Evolutionary conservation across 30 jellyfish, hydroid and myxozoan genomes (phyloP).

Genomic region (Pelagia noctiluca): DNA sequence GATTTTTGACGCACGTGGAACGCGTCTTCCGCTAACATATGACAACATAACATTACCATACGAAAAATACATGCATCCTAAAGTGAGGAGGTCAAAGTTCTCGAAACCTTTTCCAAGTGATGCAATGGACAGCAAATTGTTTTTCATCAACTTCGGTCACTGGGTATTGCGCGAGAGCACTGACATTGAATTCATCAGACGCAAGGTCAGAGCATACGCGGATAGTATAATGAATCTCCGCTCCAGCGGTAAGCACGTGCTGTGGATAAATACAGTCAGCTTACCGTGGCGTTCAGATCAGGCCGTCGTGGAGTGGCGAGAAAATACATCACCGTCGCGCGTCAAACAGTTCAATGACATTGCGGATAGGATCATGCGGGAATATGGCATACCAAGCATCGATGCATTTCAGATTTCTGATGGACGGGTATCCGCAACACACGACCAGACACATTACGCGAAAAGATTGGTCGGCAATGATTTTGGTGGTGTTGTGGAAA

Average conservation of each 20-base stretch:
- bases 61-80: slow-evolving; percentile 93
- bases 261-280: slow-evolving; percentile 94
- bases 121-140: slow-evolving; percentile 71
- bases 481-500: slow-evolving; percentile 96
- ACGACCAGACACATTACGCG: slow-evolving; percentile 91
- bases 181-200: slow-evolving; percentile 60
- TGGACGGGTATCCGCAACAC: slow-evolving; percentile 92
- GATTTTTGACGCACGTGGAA: slow-evolving; percentile 98
- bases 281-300: slow-evolving; percentile 95
- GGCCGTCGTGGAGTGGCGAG: slow-evolving; percentile 93
- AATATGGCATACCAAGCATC: slow-evolving; percentile 68
- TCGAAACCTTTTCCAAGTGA: slow-evolving; percentile 90
- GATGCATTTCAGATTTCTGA: slow-evolving; percentile 92
- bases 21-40: slow-evolving; percentile 84
- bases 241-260: slow-evolving; percentile 58
- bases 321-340: slow-evolving; percentile 94
- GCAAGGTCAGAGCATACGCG: slow-evolving; percentile 81
- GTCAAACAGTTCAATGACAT: slow-evolving; percentile 77
- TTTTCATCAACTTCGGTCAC: slow-evolving; percentile 88
- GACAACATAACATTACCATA: slow-evolving; percentile 79
- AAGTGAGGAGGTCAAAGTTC: slow-evolving; percentile 93
- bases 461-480: slow-evolving; percentile 91
- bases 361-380: slow-evolving; percentile 75
- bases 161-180: slow-evolving; percentile 93
- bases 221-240: slow-evolving; percentile 59